Evolutionary conservation across 2,797 vertebrate species (phyloP).

Genomic region (Pseudochromis fuscus): DNA sequence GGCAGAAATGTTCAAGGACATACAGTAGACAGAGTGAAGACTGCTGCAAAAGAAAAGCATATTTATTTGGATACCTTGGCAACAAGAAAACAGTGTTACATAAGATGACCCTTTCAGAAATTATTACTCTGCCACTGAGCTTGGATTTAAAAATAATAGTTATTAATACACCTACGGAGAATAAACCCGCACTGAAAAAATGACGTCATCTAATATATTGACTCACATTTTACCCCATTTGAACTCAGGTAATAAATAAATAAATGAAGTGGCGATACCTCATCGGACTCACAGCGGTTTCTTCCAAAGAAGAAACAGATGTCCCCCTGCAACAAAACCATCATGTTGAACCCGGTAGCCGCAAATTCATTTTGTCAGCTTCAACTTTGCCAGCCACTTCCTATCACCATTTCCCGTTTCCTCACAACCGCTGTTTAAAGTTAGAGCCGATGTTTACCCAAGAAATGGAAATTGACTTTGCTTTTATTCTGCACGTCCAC

Average conservation of each 20-base stretch:
- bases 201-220: neutral
- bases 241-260: neutral
- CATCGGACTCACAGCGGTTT: neutral
- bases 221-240: neutral
- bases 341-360: slow-evolving; percentile 7
- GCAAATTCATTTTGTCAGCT: slow-evolving; percentile 26
- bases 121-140: slow-evolving; percentile 20
- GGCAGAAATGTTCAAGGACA: slow-evolving; percentile 21
- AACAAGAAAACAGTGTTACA: slow-evolving; percentile 50
- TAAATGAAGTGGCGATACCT: neutral
- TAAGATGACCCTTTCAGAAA: slow-evolving; percentile 13
- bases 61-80: slow-evolving; percentile 36
- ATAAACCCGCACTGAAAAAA: neutral
- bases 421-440: slow-evolving; percentile 44
- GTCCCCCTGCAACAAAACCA: slow-evolving; percentile 9
- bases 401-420: neutral
- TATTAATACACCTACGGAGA: neutral
- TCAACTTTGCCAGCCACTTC: slow-evolving; percentile 31
- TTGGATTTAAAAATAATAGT: slow-evolving; percentile 1
- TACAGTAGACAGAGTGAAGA: neutral
- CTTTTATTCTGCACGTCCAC: slow-evolving; percentile 33
- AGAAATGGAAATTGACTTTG: slow-evolving; percentile 54
- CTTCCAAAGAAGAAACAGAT: slow-evolving; percentile 10
- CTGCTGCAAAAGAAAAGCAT: slow-evolving; percentile 6
- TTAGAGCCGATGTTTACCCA: slow-evolving; percentile 43